These are phyloP conservation scores for Poecile atricapillus DNA, from an alignment of 2,113 vertebrate species.

Conservation along the genomic window DNA sequence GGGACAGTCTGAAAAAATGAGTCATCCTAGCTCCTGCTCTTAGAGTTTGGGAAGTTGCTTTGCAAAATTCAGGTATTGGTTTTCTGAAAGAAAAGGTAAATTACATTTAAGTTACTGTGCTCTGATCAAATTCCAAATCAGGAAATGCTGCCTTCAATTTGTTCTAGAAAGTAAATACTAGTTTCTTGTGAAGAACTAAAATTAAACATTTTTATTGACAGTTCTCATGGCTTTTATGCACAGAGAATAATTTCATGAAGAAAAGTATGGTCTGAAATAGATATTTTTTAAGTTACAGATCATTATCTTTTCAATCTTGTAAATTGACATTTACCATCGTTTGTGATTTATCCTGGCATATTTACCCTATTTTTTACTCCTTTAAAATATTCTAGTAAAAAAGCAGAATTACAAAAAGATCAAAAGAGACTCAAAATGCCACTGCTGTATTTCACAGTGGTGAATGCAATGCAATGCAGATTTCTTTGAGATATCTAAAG, in stretches of 20 bases:
- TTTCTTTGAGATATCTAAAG: neutral
- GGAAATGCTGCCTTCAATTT: neutral
- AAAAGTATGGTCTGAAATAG: neutral
- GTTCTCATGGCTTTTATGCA: neutral
- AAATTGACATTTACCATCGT: neutral
- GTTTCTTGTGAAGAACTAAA: neutral
- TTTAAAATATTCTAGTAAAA: neutral
- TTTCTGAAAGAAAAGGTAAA: neutral
- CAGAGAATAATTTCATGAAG: neutral
- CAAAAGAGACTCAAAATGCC: neutral
- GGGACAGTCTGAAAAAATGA: neutral
- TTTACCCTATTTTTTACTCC: neutral
- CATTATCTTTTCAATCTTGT: neutral
- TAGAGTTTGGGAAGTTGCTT: neutral
- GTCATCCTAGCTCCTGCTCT: neutral
- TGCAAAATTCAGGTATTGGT: neutral
- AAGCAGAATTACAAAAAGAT: neutral
- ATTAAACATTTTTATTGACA: neutral
- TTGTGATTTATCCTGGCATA: neutral
- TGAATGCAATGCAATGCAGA: neutral
- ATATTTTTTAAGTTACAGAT: neutral
- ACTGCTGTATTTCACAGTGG: neutral
- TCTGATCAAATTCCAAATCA: neutral
- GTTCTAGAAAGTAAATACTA: neutral
- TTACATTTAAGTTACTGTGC: neutral